A percentile compares a stretch with the other conserved stretches of the same genome.
These are phyloP conservation scores for Oryzias sinensis DNA, from an alignment of 2,797 vertebrate genomes.

Conservation along the genomic window DNA sequence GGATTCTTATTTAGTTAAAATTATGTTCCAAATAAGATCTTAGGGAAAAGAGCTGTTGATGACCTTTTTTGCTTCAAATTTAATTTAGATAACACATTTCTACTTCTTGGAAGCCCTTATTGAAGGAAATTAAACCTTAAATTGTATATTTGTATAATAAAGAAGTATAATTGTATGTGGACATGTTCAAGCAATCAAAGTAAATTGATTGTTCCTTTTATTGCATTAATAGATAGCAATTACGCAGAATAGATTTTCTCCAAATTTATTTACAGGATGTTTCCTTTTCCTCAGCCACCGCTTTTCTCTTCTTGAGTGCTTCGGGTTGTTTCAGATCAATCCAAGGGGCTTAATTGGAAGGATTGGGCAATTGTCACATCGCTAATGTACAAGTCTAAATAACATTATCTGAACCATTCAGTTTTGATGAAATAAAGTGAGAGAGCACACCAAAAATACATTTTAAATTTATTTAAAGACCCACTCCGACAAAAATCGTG, in stretches of 20 bases:
- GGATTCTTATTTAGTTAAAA: too few species aligned
- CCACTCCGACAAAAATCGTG: neutral
- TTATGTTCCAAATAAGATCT: too few species aligned
- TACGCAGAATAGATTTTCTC: neutral
- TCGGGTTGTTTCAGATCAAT: slow-evolving; percentile 16
- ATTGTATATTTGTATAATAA: too few species aligned
- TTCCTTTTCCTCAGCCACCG: neutral
- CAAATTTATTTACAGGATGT: neutral
- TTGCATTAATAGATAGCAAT: neutral
- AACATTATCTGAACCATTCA: neutral
- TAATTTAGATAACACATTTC: too few species aligned
- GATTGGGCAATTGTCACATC: slow-evolving; percentile 12
- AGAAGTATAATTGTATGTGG: too few species aligned
- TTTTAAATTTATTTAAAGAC: neutral
- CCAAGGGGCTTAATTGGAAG: slow-evolving; percentile 6
- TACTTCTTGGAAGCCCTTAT: too few species aligned
- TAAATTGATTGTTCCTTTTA: too few species aligned
- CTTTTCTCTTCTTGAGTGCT: neutral
- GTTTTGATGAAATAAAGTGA: slow-evolving; percentile 4
- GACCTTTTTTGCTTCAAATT: too few species aligned
- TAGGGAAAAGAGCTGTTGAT: too few species aligned
- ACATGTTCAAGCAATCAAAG: too few species aligned
- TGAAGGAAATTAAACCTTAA: too few species aligned
- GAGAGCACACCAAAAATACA: neutral
- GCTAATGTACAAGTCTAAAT: slow-evolving; percentile 14